Evolutionary conservation across 2,113 vertebrate species (phyloP).

Genomic region (Phaethornis superciliosus): DNA sequence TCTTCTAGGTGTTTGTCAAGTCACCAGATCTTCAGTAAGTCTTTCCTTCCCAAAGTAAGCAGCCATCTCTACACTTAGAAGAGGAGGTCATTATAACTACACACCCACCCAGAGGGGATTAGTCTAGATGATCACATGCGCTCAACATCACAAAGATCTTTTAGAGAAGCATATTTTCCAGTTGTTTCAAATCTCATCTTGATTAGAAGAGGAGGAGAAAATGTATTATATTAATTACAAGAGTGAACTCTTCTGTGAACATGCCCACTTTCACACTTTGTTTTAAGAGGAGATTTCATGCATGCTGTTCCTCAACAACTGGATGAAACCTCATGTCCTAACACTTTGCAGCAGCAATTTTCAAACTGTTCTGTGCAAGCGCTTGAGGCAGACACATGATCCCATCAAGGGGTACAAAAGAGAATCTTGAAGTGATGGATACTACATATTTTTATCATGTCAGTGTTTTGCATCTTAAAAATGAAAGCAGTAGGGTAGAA

Average conservation of each 20-base stretch:
- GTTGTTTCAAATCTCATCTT: background rate
- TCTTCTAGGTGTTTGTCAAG: background rate
- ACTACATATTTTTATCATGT: background rate
- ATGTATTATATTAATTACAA: background rate
- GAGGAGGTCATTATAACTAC: background rate
- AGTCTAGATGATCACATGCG: background rate
- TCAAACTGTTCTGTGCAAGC: background rate
- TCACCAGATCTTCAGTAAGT: background rate
- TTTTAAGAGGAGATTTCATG: background rate
- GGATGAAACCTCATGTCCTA: background rate
- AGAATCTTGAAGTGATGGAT: background rate
- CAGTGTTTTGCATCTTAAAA: constrained; percentile 36
- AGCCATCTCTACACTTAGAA: background rate
- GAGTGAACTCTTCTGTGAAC: background rate
- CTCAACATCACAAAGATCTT: background rate
- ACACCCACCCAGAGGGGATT: background rate
- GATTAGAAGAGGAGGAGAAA: background rate
- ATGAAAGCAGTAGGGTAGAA: background rate
- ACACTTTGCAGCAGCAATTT: background rate
- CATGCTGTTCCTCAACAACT: background rate
- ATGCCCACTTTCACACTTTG: background rate
- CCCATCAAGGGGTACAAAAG: background rate
- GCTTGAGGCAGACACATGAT: background rate
- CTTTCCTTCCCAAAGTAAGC: background rate
- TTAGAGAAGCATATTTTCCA: background rate